Evolutionary conservation across 30 jellyfish, hydroid and myxozoan genomes (phyloP).

Genomic region (Haliclystus octoradiatus): DNA sequence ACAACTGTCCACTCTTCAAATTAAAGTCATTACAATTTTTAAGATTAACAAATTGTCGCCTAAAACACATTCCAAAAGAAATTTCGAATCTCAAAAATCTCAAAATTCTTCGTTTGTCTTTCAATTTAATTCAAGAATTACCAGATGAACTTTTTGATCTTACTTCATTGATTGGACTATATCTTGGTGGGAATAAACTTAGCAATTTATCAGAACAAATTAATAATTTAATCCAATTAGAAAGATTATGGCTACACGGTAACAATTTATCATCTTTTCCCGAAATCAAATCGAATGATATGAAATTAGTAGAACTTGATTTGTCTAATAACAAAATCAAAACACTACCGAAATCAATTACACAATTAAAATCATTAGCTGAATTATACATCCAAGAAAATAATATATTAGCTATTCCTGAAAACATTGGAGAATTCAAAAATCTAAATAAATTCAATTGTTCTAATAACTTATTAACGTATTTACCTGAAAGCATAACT

Average conservation of each 20-base stretch:
- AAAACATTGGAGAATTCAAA: slow-evolving; percentile 31
- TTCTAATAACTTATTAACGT: slow-evolving; percentile 41
- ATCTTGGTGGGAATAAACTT: too few species aligned
- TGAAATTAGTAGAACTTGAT: slow-evolving; percentile 14
- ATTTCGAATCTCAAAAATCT: slow-evolving; percentile 14
- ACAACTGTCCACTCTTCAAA: too few species aligned
- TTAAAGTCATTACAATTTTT: slow-evolving; percentile 9
- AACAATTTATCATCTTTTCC: slow-evolving; percentile 19
- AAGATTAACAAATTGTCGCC: slow-evolving; percentile 19
- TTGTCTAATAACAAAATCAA: slow-evolving; percentile 24
- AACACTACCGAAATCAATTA: slow-evolving; percentile 34
- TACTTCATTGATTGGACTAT: too few species aligned
- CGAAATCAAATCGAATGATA: slow-evolving; percentile 1
- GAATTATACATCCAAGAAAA: slow-evolving; percentile 37
- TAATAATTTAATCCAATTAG: too few species aligned
- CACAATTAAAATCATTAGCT: slow-evolving; percentile 4
- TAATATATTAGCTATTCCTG: slow-evolving; percentile 33
- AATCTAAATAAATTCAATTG: slow-evolving; percentile 22
- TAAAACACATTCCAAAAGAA: slow-evolving; percentile 11
- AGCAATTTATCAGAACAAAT: too few species aligned
- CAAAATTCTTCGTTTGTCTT: slow-evolving; percentile 18
- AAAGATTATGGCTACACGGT: too few species aligned
- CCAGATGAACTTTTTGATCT: slow-evolving; percentile 31
- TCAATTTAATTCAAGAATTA: slow-evolving; percentile 15
- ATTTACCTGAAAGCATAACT: slow-evolving; percentile 49